Percentiles rank a stretch among this genome's conserved stretches.
These are phyloP conservation scores for Vannuccia rotundouncinata DNA, from an alignment of 2,888 invertebrate genomes.

Conservation along the genomic window DNA sequence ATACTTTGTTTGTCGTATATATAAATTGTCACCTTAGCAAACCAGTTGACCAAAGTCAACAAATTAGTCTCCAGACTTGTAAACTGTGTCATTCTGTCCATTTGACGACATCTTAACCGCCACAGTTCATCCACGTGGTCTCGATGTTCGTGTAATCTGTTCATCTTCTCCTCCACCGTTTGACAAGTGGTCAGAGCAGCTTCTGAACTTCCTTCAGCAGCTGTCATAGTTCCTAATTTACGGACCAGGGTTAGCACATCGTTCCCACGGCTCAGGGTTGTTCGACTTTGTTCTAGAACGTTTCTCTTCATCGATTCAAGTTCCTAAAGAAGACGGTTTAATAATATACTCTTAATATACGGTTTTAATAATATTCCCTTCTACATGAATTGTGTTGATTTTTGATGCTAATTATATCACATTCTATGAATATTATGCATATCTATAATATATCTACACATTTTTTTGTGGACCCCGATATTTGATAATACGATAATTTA, in stretches of 20 bases:
- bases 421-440: too few relatives aligned
- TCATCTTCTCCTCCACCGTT: constrained; percentile 56
- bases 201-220: constrained; percentile 60
- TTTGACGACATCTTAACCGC: constrained; percentile 66
- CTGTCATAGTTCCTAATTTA: constrained; percentile 68
- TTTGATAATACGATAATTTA: too few relatives aligned
- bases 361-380: too few relatives aligned
- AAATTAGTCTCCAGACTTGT: background rate
- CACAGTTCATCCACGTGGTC: constrained; percentile 64
- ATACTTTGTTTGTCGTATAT: too few relatives aligned
- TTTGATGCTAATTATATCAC: too few relatives aligned
- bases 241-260: constrained; percentile 67
- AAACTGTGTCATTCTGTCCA: constrained; percentile 73
- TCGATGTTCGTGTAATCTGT: constrained; percentile 60
- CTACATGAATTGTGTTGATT: too few relatives aligned
- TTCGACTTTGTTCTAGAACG: constrained; percentile 70
- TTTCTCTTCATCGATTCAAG: constrained; percentile 39
- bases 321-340: background rate
- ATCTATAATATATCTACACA: too few relatives aligned
- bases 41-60: constrained; percentile 28
- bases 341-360: too few relatives aligned
- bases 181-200: constrained; percentile 59
- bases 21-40: constrained; percentile 25
- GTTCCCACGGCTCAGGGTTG: constrained; percentile 73
- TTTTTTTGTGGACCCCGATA: too few relatives aligned